Base-by-base conservation (phyloP, 2,888 invertebrate species). In the Notocelia uddmanniana region DNA sequence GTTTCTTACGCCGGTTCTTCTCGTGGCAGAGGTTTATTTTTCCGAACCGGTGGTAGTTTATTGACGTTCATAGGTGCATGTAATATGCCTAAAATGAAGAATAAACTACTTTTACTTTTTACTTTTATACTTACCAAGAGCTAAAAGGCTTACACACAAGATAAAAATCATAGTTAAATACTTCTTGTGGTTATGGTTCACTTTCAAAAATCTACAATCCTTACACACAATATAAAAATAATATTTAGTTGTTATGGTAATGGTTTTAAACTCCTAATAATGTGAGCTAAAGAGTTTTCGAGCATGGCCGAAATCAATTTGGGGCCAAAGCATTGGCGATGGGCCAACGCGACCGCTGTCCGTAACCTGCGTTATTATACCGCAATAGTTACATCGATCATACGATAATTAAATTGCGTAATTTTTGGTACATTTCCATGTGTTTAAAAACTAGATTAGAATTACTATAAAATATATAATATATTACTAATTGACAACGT, bases 231-330 rank as follows among this genome's bases (percentile, higher is more conserved):
- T 0, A 6, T n/a, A 45, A 45, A 45, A 45, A n/a, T 15, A 15
- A n/a, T 45, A 45, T 45, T 45, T 45, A 55, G 26, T 55, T 15
- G n/a, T 26, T 59, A 59, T 21, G 19, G 15, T 34, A 23, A 21
- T 54, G n/a, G 34, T 52, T 23, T n/a, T 19, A 64, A 21, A 9
- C 64, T 52, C 5, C 21, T 34, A 64, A 37, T 64, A 64, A 54
- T 64, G 50, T 50, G 52, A 82, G 83, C 86, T 83, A 84, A 87
- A 89, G 86, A 89, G 85, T 89, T 88, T 87, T 81, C 81, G 81
- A 85, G 83, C 83, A 83, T 81, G 79, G 81, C 86, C 85, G 87
- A 88, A 92, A 92, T 92, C 92, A 92, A 92, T 92, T 92, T 91
- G 87, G 89, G 88, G 88, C 85, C 89, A 82, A 80, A 79, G 80